These are phyloP conservation scores for Cryptosula pallasiana DNA, from an alignment of 2,888 invertebrate species.

Conservation along the genomic window DNA sequence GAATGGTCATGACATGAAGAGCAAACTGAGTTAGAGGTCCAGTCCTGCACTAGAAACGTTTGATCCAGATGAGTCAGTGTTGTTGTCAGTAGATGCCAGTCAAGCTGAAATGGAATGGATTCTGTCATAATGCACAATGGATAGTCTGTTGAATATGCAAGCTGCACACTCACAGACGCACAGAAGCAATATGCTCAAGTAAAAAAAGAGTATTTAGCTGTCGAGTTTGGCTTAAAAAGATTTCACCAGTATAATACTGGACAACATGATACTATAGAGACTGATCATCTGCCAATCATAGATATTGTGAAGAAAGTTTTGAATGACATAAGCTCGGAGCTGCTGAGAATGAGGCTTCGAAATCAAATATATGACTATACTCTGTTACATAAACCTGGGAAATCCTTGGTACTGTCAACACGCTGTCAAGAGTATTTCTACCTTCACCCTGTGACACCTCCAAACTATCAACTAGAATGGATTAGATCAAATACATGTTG, in stretches of 20 bases:
- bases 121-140: neutral
- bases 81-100: neutral
- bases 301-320: neutral
- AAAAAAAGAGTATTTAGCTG: neutral
- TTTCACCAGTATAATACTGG: neutral
- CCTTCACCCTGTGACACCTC: too few species aligned
- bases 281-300: neutral
- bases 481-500: too few species aligned
- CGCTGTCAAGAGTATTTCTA: too few species aligned
- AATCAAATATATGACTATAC: neutral
- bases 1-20: too few species aligned
- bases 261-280: neutral
- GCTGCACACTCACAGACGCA: neutral
- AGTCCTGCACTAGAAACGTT: neutral
- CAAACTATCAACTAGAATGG: too few species aligned
- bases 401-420: constrained; percentile 13
- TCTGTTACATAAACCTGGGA: neutral
- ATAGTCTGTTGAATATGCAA: neutral
- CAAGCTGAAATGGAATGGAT: neutral
- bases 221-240: neutral
- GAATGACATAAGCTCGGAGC: neutral
- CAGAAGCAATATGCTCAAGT: constrained; percentile 22
- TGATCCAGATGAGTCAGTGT: neutral
- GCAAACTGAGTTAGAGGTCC: too few species aligned
- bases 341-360: constrained; percentile 15